Evolutionary conservation across 2,888 invertebrate species (phyloP), one percentile per base, ranked within the genome.

Genomic region (Rhaphigaster nebulosa): DNA sequence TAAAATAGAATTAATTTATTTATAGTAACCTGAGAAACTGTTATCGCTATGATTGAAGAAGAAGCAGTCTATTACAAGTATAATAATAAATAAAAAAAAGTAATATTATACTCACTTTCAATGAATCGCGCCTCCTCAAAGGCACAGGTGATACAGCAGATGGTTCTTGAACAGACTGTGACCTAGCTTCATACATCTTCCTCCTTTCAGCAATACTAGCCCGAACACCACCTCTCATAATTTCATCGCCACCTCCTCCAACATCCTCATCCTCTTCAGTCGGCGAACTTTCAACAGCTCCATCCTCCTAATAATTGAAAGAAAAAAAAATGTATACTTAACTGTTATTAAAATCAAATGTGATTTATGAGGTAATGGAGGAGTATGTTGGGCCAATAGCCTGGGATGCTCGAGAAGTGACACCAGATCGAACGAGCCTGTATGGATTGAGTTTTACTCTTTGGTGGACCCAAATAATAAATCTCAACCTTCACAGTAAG

Each of bases 201-300:
- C 97, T 95, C 60, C 96, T 94, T 93, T 97, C 97, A 1, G 97
- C 97, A 92, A 97, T 97, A 84, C 97, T 96, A 91, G 95, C 95
- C 89, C 96, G 95, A 15, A 95, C 94, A 5, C 95, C 95, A 41
- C 95, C 95, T 91, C 96, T 94, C 41, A 92, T 91, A 34, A 92
- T 52, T 8, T 91, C 92, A 38, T 90, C 92, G 26, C 91, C 92
- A 80, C 91, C 92, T 45, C 89, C 87, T 70, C 90, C 90, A 76
- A 90, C 92, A 56, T 89, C 91, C 60, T 91, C 91, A 56, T 91
- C 92, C 60, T 89, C 91, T 84, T 91, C 91, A 65, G 91, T 91
- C 38, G 91, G 91, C 10, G 91, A 89, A 50, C 80, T 56, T 23
- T 65, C 52, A 38, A 90, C 91, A 45, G 88, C 52, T 12, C 89